phyloP scores from a whole-genome alignment of 2,888 invertebrate genomes.

The Ophion slaviceki region DNA sequence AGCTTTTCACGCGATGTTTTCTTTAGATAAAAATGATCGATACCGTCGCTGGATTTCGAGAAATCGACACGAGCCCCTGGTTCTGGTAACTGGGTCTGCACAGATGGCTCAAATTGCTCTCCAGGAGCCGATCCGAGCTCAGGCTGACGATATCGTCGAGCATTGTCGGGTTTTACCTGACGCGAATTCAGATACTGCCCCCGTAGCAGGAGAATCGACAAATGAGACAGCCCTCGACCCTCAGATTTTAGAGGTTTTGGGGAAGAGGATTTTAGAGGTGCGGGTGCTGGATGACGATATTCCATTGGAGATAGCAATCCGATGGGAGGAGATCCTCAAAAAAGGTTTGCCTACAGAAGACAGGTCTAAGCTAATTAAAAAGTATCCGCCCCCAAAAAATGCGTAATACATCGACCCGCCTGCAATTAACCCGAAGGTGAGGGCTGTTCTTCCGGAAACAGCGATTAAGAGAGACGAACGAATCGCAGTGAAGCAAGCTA shows the following conservation, averaged over 20 bases:
- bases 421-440: too few species aligned
- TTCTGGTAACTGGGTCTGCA: background rate
- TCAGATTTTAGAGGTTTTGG: constrained; percentile 23
- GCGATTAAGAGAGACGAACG: too few species aligned
- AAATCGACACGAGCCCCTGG: constrained; percentile 21
- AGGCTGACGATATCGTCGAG: constrained; percentile 24
- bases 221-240: constrained; percentile 17
- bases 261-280: background rate
- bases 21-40: background rate
- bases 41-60: constrained; percentile 11
- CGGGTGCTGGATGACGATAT: background rate
- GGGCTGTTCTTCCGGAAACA: too few species aligned
- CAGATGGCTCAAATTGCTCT: background rate
- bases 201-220: background rate
- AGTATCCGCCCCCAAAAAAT: background rate
- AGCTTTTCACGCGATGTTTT: background rate
- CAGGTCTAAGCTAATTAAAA: too few species aligned
- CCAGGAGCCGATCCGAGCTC: constrained; percentile 10
- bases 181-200: background rate
- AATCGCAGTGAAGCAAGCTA: too few species aligned
- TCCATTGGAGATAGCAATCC: too few species aligned
- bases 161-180: constrained; percentile 1
- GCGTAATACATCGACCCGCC: too few species aligned
- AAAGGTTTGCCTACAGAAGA: too few species aligned
- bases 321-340: too few species aligned